Evolutionary conservation across 2,797 vertebrate species (phyloP), one percentile per base, ranked within the genome.

Genomic region (Atherinosoma microstoma): DNA sequence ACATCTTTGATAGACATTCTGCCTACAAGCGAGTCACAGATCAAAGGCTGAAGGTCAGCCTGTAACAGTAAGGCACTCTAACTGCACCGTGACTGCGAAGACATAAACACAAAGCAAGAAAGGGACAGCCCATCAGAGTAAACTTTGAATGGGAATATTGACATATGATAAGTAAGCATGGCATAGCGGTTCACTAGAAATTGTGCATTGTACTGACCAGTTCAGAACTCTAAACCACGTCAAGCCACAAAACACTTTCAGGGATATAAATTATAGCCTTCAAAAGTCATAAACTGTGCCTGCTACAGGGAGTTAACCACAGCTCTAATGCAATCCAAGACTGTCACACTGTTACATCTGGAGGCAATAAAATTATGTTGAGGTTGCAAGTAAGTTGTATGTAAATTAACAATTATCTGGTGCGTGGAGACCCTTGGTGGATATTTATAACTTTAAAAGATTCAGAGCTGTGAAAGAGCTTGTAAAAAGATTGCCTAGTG

Each of bases 41-140:
- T 88, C 82, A 89, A 92, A 91, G 80, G 84, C 75, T 76, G 72
- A 76, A 87, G 84, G 85, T 91, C 85, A 84, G 70, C 56, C 64
- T 71, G 18, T 65, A 63, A 79, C 73, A 69, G 70, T 62, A 73
- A 83, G 75, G 60, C 69, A 20, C 68, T 72, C 51, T 58, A 68
- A 82, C 70, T 42, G 27, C 69, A 58, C 59, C 56, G n/a, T 9
- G 30, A 38, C 34, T 6, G n/a, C 62, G 75, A 66, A 67, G 40
- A 67, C 65, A 78, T 58, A 64, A 38, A 79, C 42, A 71, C 34
- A 53, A 54, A 60, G 47, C 40, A 47, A 62, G 15, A 56, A 56
- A 64, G 10, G 49, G 22, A 24, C 49, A 24, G 70, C 45, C 51
- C 70, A 67, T 20, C 20, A 34, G 18, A 61, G 36, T 16, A 66